A percentile compares a stretch with the other conserved stretches of the same genome.
Evolutionary conservation across 2,113 vertebrate species (phyloP).

Genomic region (Scomber colias): DNA sequence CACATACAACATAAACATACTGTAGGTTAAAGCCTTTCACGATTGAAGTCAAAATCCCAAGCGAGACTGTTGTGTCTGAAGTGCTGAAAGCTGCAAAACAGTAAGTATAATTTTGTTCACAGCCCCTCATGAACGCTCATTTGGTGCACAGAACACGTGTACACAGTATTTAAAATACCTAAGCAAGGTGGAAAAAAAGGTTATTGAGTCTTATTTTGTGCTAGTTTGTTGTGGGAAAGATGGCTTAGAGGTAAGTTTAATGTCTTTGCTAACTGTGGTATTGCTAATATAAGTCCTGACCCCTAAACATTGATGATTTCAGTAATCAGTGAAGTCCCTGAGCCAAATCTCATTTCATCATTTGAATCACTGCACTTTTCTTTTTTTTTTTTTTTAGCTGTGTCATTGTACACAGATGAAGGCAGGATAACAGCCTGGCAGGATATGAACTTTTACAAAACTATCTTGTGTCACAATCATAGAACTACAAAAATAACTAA

Average conservation of each 20-base stretch:
- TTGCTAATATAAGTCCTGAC: no score
- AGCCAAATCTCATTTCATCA: no score
- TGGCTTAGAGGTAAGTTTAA: constrained; percentile 59
- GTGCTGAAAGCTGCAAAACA: constrained; percentile 13
- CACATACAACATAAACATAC: neutral
- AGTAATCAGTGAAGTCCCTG: no score
- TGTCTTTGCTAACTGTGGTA: constrained; percentile 14
- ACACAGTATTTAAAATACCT: neutral
- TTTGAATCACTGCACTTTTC: no score
- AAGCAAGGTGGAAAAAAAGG: constrained; percentile 1
- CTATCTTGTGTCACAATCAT: no score
- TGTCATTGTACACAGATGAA: no score
- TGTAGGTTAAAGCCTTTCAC: neutral
- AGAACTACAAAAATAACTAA: no score
- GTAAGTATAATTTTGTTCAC: constrained; percentile 64
- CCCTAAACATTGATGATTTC: no score
- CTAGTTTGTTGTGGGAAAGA: constrained; percentile 15
- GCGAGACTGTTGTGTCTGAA: constrained; percentile 35
- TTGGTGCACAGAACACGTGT: constrained; percentile 3
- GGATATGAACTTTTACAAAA: no score
- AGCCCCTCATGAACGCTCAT: constrained; percentile 1
- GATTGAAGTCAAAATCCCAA: constrained; percentile 12
- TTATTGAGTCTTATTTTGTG: constrained; percentile 12
- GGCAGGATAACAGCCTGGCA: no score
- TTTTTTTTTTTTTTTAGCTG: no score